Base-by-base conservation (phyloP, 1,140 invertebrate species). In the Calephelis virginiensis region DNA sequence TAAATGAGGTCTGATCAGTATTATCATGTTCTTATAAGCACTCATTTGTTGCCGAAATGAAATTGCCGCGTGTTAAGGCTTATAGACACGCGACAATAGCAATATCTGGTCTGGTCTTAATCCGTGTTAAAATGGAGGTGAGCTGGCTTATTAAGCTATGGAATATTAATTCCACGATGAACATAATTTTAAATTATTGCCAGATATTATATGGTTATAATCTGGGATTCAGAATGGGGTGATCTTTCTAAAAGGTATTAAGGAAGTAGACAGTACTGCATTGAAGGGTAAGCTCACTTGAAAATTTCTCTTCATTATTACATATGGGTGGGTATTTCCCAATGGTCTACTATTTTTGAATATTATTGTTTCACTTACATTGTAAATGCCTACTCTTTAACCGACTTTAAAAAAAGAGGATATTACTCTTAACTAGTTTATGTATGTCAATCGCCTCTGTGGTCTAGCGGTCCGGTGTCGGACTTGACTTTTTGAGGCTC, bases 11-110 rank as follows among this genome's bases (percentile, higher is more conserved):
- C 11, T 17, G 61, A 82, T 80, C 82, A 80, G 83, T 80, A 78
- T 78, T 76, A 78, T 74, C 77, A 76, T 71, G 69, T 80, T 78
- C 70, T 70, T 75, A 73, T 77, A 87, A 77, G 80, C 81, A 74
- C 83, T 90, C 81, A 90, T 89, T 89, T 84, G 80, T 78, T 63
- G 47, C 67, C 73, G 71, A 82, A 88, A 89, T 88, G 85, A 89
- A 89, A 83, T 73, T 14, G 84, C 64, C 86, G 76, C 85, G 86
- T 84, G 88, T 73, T 66, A 28, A 63, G 83, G 88, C 86, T 90
- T 90, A 86, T 66, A 75, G 67, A 63, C 73, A 71, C 76, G 77
- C 70, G 77, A 64, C 71, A 68, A 67, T 63, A 53, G 68, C 71
- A 70, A 73, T 79, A 80, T 82, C 72, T 77, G 14, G 17, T 63